These are phyloP conservation scores for Leptatherina wallacei DNA, from an alignment of 2,797 vertebrate species.

Conservation along the genomic window DNA sequence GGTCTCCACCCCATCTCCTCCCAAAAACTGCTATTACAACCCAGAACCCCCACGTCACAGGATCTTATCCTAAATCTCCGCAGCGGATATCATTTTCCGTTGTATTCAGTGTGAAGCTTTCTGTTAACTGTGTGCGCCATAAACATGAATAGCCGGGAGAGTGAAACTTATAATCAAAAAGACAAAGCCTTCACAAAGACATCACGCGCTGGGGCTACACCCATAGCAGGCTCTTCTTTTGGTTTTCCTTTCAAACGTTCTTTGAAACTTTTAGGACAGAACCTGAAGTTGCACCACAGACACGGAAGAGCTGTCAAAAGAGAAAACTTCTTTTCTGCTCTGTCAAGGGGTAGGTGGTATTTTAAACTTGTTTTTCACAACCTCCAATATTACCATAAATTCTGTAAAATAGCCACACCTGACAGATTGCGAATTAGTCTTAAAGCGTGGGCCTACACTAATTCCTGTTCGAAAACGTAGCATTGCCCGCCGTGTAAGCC, in stretches of 20 bases:
- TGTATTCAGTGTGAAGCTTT: slow-evolving; percentile 36
- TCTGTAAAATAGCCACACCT: slow-evolving; percentile 23
- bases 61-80: slow-evolving; percentile 42
- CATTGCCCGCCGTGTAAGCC: slow-evolving; percentile 8
- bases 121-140: slow-evolving; percentile 36
- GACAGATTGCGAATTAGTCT: slow-evolving; percentile 15
- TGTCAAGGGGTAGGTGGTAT: neutral
- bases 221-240: slow-evolving; percentile 3
- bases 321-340: neutral
- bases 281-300: too few species aligned
- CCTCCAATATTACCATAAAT: slow-evolving; percentile 14
- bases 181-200: slow-evolving; percentile 39
- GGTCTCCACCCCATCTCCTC: slow-evolving; percentile 38
- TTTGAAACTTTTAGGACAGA: slow-evolving; percentile 1
- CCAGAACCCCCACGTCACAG: slow-evolving; percentile 45
- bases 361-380: slow-evolving; percentile 14
- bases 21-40: slow-evolving; percentile 39
- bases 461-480: slow-evolving; percentile 22
- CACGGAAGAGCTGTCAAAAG: neutral
- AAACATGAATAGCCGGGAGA: slow-evolving; percentile 27
- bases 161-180: slow-evolving; percentile 61
- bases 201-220: slow-evolving; percentile 33
- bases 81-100: slow-evolving; percentile 49
- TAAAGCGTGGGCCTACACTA: slow-evolving; percentile 1
- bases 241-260: neutral